phyloP scores from a whole-genome alignment of 2,888 invertebrate genomes.

The Zeuzera pyrina region DNA sequence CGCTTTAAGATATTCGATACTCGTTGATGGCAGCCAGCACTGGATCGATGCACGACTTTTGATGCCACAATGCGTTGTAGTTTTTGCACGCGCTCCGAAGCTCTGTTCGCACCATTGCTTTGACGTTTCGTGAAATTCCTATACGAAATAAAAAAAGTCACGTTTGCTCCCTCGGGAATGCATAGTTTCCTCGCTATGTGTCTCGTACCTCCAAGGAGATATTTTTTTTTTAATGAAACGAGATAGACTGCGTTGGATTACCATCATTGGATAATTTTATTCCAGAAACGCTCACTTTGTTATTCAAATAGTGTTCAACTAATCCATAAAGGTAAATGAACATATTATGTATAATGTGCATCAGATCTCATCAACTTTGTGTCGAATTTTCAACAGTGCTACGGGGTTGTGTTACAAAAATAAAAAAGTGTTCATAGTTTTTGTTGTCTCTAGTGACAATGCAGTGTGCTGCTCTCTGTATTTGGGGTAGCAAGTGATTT shows the following conservation, averaged over 20 bases:
- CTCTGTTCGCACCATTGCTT: constrained; percentile 54
- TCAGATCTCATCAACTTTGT: constrained; percentile 28
- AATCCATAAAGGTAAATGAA: constrained; percentile 18
- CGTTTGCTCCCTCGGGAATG: constrained; percentile 39
- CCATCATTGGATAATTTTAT: no score
- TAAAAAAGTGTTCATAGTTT: constrained; percentile 60
- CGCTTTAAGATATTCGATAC: constrained; percentile 29
- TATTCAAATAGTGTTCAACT: constrained; percentile 24
- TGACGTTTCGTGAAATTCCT: constrained; percentile 52
- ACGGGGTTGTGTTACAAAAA: no score
- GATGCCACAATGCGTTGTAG: constrained; percentile 17
- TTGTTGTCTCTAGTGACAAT: constrained; percentile 50
- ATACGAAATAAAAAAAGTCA: constrained; percentile 39
- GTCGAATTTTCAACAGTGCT: no score
- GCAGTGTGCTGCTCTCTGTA: constrained; percentile 23
- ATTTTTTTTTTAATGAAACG: constrained; percentile 25
- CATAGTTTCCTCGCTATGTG: constrained; percentile 25
- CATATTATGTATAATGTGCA: constrained; percentile 22
- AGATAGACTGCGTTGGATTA: no score
- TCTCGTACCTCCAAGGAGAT: constrained; percentile 26
- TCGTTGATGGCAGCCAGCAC: constrained; percentile 12
- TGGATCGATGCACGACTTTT: constrained; percentile 2
- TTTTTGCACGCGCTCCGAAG: constrained; percentile 55
- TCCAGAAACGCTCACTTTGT: constrained; percentile 24
- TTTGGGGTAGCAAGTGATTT: constrained; percentile 38